phyloP scores from a whole-genome alignment of 1,140 invertebrate species.

The Drosophila tani region DNA sequence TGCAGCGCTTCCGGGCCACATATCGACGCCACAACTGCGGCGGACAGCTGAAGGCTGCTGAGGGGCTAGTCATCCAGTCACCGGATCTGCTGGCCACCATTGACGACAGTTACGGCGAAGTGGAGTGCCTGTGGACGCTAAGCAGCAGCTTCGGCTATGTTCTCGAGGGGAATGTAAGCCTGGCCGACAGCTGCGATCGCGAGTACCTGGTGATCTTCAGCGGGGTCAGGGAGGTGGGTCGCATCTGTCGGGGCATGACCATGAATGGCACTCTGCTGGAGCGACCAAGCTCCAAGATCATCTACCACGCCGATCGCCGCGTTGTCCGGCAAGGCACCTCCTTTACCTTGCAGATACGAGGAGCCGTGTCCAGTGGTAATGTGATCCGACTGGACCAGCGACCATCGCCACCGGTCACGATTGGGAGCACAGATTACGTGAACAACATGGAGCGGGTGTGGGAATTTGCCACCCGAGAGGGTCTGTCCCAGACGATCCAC shows the following conservation, averaged over 20 bases:
- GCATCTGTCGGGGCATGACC: slow-evolving; percentile 43
- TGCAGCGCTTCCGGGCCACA: slow-evolving; percentile 29
- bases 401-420: slow-evolving; percentile 14
- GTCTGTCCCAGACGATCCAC: slow-evolving; percentile 88
- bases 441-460: slow-evolving; percentile 91
- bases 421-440: slow-evolving; percentile 48
- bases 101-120: slow-evolving; percentile 19
- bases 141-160: slow-evolving; percentile 5
- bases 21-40: slow-evolving; percentile 64
- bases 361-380: background rate
- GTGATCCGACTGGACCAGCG: slow-evolving; percentile 14
- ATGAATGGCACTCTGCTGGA: slow-evolving; percentile 29
- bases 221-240: background rate
- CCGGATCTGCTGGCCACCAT: slow-evolving; percentile 10
- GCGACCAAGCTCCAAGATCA: background rate
- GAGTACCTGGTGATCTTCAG: slow-evolving; percentile 54
- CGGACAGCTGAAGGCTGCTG: slow-evolving; percentile 19
- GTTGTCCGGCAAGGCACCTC: background rate
- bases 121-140: slow-evolving; percentile 65
- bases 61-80: slow-evolving; percentile 30
- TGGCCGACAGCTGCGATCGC: slow-evolving; percentile 64
- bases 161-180: slow-evolving; percentile 49
- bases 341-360: slow-evolving; percentile 26
- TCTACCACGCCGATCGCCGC: slow-evolving; percentile 55
- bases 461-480: slow-evolving; percentile 88